Conservation (phyloP, 2,113 vertebrate genomes). For the Sphaerodactylus townsendi region DNA sequence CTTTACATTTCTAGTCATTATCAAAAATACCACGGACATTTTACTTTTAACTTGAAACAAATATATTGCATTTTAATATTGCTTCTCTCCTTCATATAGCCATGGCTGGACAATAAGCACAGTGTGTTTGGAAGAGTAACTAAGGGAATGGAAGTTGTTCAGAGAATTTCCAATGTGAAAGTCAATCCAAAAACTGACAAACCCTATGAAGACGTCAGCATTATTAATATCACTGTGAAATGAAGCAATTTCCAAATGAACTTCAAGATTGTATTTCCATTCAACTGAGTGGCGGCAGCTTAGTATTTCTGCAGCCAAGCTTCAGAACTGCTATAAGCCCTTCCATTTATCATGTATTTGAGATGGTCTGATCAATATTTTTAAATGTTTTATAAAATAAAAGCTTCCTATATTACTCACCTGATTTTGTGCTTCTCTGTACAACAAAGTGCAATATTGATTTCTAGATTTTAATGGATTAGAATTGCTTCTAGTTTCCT, state of each 20-base stretch:
- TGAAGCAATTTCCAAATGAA: conserved; percentile 60
- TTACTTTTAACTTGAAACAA: conserved; percentile 9
- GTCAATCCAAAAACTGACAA: conserved; percentile 98
- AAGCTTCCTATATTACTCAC: conserved; percentile 9
- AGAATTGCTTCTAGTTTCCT: background rate
- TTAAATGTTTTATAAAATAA: conserved; percentile 35
- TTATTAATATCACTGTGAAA: conserved; percentile 97
- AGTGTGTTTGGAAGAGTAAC: conserved; percentile 94
- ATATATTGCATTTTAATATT: conserved; percentile 34
- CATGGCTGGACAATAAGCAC: conserved; percentile 99
- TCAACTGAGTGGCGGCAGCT: background rate
- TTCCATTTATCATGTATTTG: conserved; percentile 47
- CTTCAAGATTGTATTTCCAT: fast-evolving
- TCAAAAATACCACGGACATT: background rate
- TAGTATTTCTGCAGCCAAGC: background rate
- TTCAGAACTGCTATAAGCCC: conserved; percentile 2
- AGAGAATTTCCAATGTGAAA: conserved; percentile 96
- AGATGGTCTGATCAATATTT: conserved; percentile 59
- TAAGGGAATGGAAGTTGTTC: conserved; percentile 98
- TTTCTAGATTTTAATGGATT: background rate
- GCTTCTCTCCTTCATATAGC: conserved; percentile 71
- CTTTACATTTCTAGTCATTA: too few species aligned
- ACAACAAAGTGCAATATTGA: background rate
- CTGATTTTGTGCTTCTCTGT: conserved; percentile 26
- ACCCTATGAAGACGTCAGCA: conserved; percentile 97